A percentile compares a stretch with the other conserved stretches of the same genome.
Conservation (phyloP, 1,140 invertebrate genomes). For the Psilanteris sp. region DNA sequence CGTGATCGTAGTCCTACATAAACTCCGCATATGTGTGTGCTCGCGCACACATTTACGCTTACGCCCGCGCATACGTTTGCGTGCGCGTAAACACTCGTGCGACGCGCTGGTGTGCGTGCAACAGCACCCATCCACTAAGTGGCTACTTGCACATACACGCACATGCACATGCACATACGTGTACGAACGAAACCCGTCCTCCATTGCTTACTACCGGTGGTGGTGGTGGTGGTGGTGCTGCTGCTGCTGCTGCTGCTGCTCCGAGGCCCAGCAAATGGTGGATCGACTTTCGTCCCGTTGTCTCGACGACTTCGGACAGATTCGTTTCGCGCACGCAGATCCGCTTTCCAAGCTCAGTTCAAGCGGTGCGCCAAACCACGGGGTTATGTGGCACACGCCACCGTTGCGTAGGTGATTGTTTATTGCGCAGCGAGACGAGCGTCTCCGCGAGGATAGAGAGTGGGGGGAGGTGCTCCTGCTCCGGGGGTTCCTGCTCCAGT, state of each 20-base stretch:
- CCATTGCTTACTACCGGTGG: conserved; percentile 69
- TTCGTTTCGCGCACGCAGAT: conserved; percentile 11
- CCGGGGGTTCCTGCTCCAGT: background rate
- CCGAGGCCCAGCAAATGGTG: conserved; percentile 76
- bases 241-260: conserved; percentile 37
- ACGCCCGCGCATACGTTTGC: background rate
- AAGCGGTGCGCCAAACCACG: background rate
- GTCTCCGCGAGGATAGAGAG: background rate
- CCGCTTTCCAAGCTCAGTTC: conserved; percentile 1
- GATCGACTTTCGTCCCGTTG: conserved; percentile 57
- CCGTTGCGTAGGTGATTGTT: conserved; percentile 12
- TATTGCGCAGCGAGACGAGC: conserved; percentile 10
- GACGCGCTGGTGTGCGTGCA: no score
- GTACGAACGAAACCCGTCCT: conserved; percentile 69
- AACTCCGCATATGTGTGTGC: background rate
- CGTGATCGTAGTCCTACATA: no score
- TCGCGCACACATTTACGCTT: no score
- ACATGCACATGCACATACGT: background rate
- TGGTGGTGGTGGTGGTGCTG: conserved; percentile 45
- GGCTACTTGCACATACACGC: background rate
- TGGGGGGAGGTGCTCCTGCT: background rate
- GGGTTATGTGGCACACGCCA: conserved; percentile 10
- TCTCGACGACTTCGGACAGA: conserved; percentile 49
- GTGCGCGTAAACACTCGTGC: background rate
- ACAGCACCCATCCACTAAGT: no score